Evolutionary conservation across 2,113 vertebrate species (phyloP).

Genomic region (Halichoeres trimaculatus): DNA sequence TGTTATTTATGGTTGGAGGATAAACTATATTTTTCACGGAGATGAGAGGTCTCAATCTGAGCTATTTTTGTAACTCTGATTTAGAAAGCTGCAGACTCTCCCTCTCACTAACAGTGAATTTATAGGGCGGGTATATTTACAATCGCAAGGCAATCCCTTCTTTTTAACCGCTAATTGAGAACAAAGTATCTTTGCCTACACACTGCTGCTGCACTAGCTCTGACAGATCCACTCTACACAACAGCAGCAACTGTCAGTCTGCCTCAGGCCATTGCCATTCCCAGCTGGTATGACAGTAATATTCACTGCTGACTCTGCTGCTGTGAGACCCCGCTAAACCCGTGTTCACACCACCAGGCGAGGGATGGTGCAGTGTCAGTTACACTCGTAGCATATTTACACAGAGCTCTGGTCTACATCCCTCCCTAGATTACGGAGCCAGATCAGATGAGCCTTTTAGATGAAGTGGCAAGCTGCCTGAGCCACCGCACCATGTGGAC

Average conservation of each 20-base stretch:
- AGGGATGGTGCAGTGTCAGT: conserved; percentile 35
- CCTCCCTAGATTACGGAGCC: conserved; percentile 24
- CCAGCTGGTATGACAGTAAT: conserved; percentile 36
- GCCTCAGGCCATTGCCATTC: conserved; percentile 22
- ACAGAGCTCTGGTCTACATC: conserved; percentile 34
- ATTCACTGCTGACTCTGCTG: conserved; percentile 33
- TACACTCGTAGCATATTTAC: conserved; percentile 36
- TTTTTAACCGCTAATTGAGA: conserved; percentile 1
- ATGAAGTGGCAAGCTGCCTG: conserved; percentile 65
- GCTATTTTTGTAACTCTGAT: conserved; percentile 12
- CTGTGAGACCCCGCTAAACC: conserved; percentile 27
- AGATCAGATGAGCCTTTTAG: conserved; percentile 58
- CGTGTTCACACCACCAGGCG: conserved; percentile 16
- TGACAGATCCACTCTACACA: conserved; percentile 8
- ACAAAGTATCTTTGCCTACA: conserved; percentile 15
- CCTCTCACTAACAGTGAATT: not conserved
- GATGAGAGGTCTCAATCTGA: conserved; percentile 9
- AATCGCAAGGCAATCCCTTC: not conserved
- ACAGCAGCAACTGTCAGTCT: conserved; percentile 30
- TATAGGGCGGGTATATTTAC: conserved; percentile 24
- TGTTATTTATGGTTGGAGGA: conserved; percentile 12
- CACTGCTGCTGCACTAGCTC: not conserved
- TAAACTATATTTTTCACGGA: conserved; percentile 8
- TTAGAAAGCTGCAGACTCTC: not conserved
- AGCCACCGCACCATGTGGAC: conserved; percentile 51